Conservation (phyloP, 2,113 vertebrate genomes). For the Isurus oxyrinchus region DNA sequence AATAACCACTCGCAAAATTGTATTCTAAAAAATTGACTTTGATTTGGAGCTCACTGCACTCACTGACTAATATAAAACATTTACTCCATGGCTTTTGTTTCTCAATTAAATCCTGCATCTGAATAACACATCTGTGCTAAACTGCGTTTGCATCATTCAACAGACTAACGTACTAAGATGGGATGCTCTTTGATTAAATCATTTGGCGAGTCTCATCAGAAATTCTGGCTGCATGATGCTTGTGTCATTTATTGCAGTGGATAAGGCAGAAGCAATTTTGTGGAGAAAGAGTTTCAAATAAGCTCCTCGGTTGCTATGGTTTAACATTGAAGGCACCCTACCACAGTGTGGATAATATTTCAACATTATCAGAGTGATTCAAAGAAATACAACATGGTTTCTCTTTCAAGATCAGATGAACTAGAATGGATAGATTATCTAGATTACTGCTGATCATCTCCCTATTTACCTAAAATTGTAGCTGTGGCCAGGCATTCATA, state of each 20-base stretch:
- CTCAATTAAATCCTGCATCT: neutral
- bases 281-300: neutral
- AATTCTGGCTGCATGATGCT: neutral
- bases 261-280: neutral
- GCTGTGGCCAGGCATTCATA: neutral
- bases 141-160: neutral
- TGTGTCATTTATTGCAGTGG: neutral
- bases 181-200: neutral
- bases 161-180: neutral
- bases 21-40: neutral
- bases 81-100: neutral
- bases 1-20: neutral
- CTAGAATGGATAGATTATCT: neutral
- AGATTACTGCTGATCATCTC: neutral
- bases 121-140: neutral
- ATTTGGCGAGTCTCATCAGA: neutral
- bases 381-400: neutral
- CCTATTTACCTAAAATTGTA: neutral
- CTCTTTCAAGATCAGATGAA: neutral
- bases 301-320: neutral
- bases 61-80: neutral
- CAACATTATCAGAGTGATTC: neutral
- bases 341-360: neutral
- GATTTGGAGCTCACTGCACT: neutral
- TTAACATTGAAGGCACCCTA: neutral